Base-by-base conservation (phyloP, 2,888 invertebrate species). In the Trichogramma dendrolimi region DNA sequence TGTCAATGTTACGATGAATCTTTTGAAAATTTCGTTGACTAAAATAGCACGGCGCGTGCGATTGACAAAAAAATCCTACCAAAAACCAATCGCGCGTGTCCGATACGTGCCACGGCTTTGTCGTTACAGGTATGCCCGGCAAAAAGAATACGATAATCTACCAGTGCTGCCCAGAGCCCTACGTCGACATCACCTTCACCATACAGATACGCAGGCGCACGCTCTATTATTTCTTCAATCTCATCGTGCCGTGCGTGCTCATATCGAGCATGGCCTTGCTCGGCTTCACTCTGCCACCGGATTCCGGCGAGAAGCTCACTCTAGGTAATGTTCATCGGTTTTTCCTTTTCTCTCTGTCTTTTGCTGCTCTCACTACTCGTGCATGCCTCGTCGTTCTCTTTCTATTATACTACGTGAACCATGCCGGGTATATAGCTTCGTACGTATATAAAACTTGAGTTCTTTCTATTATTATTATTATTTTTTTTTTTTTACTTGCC, bases 191-290 rank as follows among this genome's bases (percentile, higher is more conserved):
- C 67, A 97, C 97, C 47, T 98, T 96, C 83, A 94, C 92, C 71
- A 94, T 99, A 80, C 92, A 93, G 84, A 95, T 99, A 76, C 87
- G 97, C 72, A 86, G 98, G 78, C 86, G 97, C 76, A 97, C 97
- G 55, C 85, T 98, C 75, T 98, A 97, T 86, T 98, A 98, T 85
- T 96, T 96, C 84, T 96, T 98, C 88, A 99, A 99, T 85, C 88
- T 99, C 81, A 97, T 99, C 81, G 95, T 98, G 77, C 99, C 98
- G 72, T 97, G 97, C 81, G 94, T 98, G 77, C 88, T 99, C 76
- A 98, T 99, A 80, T 95, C 97, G 68, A 95, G 96, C 71, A 96
- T 98, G 94, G 96, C 97, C 71, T 88, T 99, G 71, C 86, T 99
- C 75, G 96, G 97, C 71, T 99, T 99, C 85, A 95, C 96, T 70